Conservation (phyloP, 2,113 vertebrate genomes). For the Abramis brama region DNA sequence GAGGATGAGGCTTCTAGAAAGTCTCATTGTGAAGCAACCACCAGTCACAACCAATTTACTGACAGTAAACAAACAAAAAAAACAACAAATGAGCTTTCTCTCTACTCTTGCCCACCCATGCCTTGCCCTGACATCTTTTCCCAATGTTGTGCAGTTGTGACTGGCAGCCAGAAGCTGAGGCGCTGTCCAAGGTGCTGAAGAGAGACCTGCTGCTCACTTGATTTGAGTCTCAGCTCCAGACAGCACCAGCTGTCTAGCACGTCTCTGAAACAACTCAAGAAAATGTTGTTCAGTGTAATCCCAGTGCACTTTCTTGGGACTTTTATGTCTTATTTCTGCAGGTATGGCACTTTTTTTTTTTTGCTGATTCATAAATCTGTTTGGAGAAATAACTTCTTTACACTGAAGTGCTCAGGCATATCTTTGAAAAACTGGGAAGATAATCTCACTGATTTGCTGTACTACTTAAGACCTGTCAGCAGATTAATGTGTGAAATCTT, state of each 20-base stretch:
- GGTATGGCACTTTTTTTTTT: neutral
- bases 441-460: constrained; percentile 32
- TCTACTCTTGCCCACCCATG: neutral
- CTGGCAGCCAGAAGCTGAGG: neutral
- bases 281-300: neutral
- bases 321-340: neutral
- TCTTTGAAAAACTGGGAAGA: constrained; percentile 15
- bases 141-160: neutral
- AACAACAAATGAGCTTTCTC: neutral
- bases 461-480: constrained; percentile 8
- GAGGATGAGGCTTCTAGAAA: neutral
- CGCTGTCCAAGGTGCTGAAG: constrained; percentile 40
- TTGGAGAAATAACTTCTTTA: neutral
- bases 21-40: neutral
- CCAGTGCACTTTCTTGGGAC: neutral
- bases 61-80: neutral
- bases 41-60: neutral
- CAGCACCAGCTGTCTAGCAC: neutral
- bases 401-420: neutral
- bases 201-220: neutral
- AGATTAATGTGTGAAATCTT: constrained; percentile 23
- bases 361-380: neutral
- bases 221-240: constrained; percentile 4
- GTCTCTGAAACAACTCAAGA: neutral
- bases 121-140: neutral